Conservation (phyloP, 2,888 invertebrate species). For the Pristionchus mayeri region DNA sequence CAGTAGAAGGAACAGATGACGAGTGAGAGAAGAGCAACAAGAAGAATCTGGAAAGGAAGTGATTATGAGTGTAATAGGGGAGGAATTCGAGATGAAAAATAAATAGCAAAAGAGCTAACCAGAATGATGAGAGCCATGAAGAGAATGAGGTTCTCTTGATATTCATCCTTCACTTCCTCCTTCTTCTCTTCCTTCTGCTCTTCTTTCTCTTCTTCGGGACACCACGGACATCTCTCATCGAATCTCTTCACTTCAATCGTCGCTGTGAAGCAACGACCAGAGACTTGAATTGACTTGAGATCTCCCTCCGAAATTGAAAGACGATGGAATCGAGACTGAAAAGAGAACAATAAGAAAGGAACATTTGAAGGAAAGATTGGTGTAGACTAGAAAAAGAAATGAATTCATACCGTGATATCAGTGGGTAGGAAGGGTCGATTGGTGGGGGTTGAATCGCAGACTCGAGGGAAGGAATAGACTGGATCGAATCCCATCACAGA, state of each 20-base stretch:
- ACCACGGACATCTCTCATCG: neutral
- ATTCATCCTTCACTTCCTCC: too few species aligned
- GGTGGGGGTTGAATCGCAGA: neutral
- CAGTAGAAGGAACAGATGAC: neutral
- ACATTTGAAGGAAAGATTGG: too few species aligned
- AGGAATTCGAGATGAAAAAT: too few species aligned
- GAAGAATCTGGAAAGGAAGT: neutral
- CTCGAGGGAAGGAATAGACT: slow-evolving; percentile 17
- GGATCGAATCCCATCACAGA: slow-evolving; percentile 24
- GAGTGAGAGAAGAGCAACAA: neutral
- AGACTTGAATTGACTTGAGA: neutral
- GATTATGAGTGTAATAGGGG: neutral
- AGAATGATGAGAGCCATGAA: neutral
- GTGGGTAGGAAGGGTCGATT: neutral
- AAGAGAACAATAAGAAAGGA: too few species aligned
- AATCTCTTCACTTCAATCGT: slow-evolving; percentile 3
- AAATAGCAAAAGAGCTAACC: neutral
- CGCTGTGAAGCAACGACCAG: slow-evolving; percentile 15
- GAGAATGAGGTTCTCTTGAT: neutral
- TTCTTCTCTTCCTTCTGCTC: neutral
- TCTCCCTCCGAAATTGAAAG: slow-evolving; percentile 10
- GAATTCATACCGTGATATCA: slow-evolving; percentile 5
- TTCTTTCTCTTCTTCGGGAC: neutral
- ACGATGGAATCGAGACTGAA: slow-evolving; percentile 20
- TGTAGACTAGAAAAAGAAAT: too few species aligned